Evolutionary conservation across 2,113 vertebrate species (phyloP), one percentile per base, ranked within the genome.

Genomic region (Dipodomys spectabilis): DNA sequence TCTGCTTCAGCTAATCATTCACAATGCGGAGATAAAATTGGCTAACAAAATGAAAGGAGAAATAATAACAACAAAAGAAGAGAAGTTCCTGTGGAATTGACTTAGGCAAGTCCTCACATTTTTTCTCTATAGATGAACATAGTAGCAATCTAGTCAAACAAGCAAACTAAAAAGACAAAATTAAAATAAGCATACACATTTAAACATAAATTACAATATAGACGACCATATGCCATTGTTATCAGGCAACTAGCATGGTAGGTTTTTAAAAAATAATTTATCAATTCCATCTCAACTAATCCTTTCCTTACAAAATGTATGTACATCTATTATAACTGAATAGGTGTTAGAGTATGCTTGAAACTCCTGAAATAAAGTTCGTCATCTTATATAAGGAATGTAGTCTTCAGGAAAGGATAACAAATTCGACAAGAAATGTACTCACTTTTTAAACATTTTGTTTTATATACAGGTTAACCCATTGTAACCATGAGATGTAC

Each of bases 221-320:
- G 7, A n/a, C 32, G 6, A 67, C 2, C 57, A 77, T 64, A 35
- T 19, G 19, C 72, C 71, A 67, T 35, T 67, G 74, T 0, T 60
- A 60, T 39, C 7, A 81, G 68, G 20, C 13, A 69, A 80, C 81
- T 15, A 75, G 20, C 72, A 30, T 62, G 53, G n/a, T 1, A 69
- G 30, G 53, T 64, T 85, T 94, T 68, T 77, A 5, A 0, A 6
- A 39, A 81, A 81, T 64, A 72, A 72, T 45, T 10, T 28, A 75
- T 75, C 57, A 72, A 80, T 23, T 64, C 53, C 39, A 77, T 62
- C 62, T 45, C 23, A 92, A 30, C 2, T 30, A 86, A 90, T 72
- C 20, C 13, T 80, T 94, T 87, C 27, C 73, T 87, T 2, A 71
- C 39, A 45, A 95, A 94, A 86, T 87, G 16, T 3, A 60, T 2